phyloP scores from a whole-genome alignment of 2,113 vertebrate genomes.

The Falco punctatus region DNA sequence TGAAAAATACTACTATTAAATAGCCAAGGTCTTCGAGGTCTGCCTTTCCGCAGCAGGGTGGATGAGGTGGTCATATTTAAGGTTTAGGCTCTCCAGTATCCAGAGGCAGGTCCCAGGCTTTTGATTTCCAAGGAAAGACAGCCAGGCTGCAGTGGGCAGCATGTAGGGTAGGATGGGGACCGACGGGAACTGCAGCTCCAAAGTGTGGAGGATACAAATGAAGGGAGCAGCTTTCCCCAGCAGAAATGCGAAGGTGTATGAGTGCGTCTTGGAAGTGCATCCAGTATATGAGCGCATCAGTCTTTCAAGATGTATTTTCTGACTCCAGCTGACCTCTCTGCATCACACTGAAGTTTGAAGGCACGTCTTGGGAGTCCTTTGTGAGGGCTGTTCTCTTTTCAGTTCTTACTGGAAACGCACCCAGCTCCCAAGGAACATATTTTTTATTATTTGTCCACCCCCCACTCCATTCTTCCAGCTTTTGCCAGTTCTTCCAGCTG shows the following conservation, averaged over 20 bases:
- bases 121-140: neutral
- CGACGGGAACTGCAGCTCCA: neutral
- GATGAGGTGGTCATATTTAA: neutral
- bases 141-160: fast-evolving
- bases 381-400: neutral
- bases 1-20: neutral
- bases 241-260: neutral
- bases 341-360: neutral
- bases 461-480: neutral
- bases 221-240: neutral
- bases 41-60: neutral
- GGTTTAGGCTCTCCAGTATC: neutral
- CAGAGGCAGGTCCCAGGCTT: neutral
- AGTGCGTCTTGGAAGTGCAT: neutral
- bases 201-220: neutral
- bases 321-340: neutral
- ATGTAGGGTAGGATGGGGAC: neutral
- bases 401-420: neutral
- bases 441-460: neutral
- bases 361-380: neutral
- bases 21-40: neutral
- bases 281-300: no score
- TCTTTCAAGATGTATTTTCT: neutral
- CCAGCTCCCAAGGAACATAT: neutral
- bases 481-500: neutral